Evolutionary conservation across 2,113 vertebrate genomes (phyloP).

Genomic region (Pan paniscus): DNA sequence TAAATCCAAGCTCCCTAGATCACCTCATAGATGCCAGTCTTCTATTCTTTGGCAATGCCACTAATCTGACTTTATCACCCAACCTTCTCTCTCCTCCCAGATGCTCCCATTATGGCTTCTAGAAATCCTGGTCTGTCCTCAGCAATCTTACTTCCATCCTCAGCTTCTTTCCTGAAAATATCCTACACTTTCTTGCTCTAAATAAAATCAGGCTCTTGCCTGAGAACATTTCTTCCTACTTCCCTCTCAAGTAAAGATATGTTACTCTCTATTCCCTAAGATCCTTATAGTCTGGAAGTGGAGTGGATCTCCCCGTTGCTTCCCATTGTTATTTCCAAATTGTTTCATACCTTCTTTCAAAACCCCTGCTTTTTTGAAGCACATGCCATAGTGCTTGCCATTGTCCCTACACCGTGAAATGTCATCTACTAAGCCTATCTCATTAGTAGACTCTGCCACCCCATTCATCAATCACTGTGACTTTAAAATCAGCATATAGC

Average conservation of each 20-base stretch:
- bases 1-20: background rate
- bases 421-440: background rate
- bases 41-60: fast-evolving
- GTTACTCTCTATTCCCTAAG: background rate
- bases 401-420: background rate
- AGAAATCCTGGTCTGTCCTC: background rate
- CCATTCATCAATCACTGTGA: background rate
- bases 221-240: background rate
- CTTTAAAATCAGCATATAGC: background rate
- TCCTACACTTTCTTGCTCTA: background rate
- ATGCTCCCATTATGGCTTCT: background rate
- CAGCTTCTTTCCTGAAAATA: background rate
- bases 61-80: background rate
- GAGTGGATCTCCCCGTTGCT: background rate
- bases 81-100: background rate
- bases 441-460: background rate
- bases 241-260: background rate
- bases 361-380: background rate
- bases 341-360: background rate
- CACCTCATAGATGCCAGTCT: background rate
- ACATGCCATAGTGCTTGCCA: background rate
- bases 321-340: background rate
- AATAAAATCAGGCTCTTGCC: background rate
- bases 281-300: background rate
- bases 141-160: background rate